phyloP scores from a whole-genome alignment of 1,140 invertebrate genomes.

The Trichonephila inaurata region DNA sequence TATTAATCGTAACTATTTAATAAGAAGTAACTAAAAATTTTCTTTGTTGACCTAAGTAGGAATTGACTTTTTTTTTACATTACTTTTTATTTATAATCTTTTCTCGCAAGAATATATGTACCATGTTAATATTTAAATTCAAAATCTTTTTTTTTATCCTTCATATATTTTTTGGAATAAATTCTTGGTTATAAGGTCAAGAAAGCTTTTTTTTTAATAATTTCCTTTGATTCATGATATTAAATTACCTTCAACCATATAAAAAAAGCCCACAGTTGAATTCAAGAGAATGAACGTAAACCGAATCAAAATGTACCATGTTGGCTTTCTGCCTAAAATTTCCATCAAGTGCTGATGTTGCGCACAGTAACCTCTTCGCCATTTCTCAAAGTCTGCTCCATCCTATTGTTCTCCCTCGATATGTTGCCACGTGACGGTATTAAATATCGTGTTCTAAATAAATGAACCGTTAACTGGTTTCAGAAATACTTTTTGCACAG shows the following conservation, averaged over 20 bases:
- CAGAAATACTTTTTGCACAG: neutral
- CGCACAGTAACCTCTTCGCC: slow-evolving; percentile 22
- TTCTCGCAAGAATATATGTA: too few relatives aligned
- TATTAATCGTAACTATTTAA: too few relatives aligned
- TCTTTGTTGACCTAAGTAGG: too few relatives aligned
- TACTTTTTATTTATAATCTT: too few relatives aligned
- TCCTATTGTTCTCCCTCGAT: neutral
- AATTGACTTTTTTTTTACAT: too few relatives aligned
- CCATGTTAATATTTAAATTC: too few relatives aligned
- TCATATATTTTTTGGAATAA: too few relatives aligned
- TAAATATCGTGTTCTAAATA: slow-evolving; percentile 29
- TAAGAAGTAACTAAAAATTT: too few relatives aligned
- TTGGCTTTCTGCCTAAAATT: neutral
- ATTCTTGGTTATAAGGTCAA: too few relatives aligned
- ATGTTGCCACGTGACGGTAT: neutral
- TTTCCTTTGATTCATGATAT: neutral
- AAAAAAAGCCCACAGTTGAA: too few relatives aligned
- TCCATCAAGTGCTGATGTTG: neutral
- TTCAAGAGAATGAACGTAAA: neutral
- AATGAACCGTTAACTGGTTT: slow-evolving; percentile 18
- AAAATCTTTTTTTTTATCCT: too few relatives aligned
- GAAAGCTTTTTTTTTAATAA: neutral
- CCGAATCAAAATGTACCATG: neutral
- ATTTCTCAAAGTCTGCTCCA: neutral
- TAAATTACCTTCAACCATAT: neutral